A percentile compares a stretch with the other conserved stretches of the same genome.
Evolutionary conservation across 2,888 invertebrate genomes (phyloP).

Genomic region (Drosophila flavopinicola): DNA sequence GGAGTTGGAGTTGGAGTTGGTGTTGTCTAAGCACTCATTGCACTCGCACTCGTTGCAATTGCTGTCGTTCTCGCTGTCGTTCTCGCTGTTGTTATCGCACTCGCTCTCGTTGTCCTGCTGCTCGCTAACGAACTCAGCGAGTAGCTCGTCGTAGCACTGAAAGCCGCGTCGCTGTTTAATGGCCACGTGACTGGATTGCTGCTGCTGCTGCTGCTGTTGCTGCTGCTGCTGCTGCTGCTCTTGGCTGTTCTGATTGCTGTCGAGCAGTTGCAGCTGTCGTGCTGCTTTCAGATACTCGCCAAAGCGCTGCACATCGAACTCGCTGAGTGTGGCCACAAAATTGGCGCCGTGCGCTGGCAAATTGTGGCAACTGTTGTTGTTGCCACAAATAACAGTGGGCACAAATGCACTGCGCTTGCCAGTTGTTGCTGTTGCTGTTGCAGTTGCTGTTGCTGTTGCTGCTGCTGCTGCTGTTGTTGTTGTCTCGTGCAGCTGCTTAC

Average conservation of each 20-base stretch:
- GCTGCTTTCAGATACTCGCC: conserved; percentile 68
- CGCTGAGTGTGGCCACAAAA: conserved; percentile 63
- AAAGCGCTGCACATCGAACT: conserved; percentile 82
- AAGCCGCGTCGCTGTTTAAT: conserved; percentile 46
- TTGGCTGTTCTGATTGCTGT: conserved; percentile 45
- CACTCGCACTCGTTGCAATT: conserved; percentile 51
- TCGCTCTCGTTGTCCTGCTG: conserved; percentile 51
- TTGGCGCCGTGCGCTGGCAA: conserved; percentile 12
- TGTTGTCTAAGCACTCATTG: conserved; percentile 61
- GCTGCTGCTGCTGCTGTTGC: not conserved
- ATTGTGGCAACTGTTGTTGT: conserved; percentile 12
- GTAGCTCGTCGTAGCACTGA: conserved; percentile 81
- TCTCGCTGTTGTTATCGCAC: conserved; percentile 29
- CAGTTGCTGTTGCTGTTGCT: conserved; percentile 16
- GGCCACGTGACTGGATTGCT: not conserved
- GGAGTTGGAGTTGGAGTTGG: conserved; percentile 6
- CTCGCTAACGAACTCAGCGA: conserved; percentile 75
- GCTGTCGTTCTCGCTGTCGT: conserved; percentile 35
- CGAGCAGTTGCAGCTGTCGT: conserved; percentile 61
- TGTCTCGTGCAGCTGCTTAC: conserved; percentile 23
- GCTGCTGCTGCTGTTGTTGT: conserved; percentile 1
- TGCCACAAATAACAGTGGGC: conserved; percentile 28
- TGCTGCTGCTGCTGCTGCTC: conserved; percentile 8
- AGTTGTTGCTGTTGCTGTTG: conserved; percentile 25
- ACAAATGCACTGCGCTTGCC: conserved; percentile 59